A percentile compares a stretch with the other conserved stretches of the same genome.
Evolutionary conservation across 2,797 vertebrate genomes (phyloP).

Genomic region (Enteromius argenteus): DNA sequence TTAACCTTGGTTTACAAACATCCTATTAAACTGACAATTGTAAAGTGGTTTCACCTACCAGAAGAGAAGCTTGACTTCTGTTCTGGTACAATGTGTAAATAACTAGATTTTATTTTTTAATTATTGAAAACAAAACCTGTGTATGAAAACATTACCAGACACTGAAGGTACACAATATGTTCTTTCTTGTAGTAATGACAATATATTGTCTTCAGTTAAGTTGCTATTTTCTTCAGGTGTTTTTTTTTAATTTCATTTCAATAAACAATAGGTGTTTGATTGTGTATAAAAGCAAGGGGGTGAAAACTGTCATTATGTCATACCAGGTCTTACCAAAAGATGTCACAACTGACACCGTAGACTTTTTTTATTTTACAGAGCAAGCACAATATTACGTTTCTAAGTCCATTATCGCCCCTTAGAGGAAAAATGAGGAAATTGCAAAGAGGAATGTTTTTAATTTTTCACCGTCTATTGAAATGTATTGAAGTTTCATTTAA

Average conservation of each 20-base stretch:
- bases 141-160: no score
- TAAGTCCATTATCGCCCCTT: background rate
- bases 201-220: background rate
- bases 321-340: background rate
- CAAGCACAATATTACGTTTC: background rate
- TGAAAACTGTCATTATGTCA: background rate
- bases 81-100: conserved; percentile 15
- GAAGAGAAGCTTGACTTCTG: background rate
- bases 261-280: background rate
- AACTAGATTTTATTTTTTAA: background rate
- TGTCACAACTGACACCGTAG: background rate
- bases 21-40: background rate
- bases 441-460: background rate
- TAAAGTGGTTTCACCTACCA: background rate
- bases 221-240: background rate
- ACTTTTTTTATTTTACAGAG: background rate
- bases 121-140: no score
- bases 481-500: background rate
- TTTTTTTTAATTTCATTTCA: background rate
- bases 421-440: background rate
- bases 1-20: conserved; percentile 13
- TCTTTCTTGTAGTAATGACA: background rate
- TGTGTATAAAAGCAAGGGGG: background rate
- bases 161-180: background rate
- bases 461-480: background rate